Evolutionary conservation across 1,140 invertebrate species (phyloP).

Genomic region (Vanessa atalanta): DNA sequence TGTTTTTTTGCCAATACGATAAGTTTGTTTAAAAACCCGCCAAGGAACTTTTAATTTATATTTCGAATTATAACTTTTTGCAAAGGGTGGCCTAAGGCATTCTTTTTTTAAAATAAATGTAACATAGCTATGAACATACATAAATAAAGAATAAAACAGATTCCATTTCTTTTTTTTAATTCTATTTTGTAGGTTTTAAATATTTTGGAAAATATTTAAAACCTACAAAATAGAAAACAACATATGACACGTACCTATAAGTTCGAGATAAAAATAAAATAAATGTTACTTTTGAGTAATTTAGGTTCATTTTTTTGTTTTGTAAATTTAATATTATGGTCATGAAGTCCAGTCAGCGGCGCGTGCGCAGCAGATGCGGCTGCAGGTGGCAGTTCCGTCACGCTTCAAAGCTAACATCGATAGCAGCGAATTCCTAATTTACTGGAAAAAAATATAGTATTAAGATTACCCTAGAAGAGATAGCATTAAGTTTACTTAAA

Average conservation of each 20-base stretch:
- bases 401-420: constrained; percentile 22
- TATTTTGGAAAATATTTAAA: too few species aligned
- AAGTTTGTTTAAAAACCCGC: constrained; percentile 16
- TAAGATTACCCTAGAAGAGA: background rate
- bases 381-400: constrained; percentile 32
- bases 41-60: constrained; percentile 14
- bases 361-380: constrained; percentile 35
- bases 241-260: too few species aligned
- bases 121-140: too few species aligned
- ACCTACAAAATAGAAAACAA: too few species aligned
- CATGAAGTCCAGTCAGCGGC: constrained; percentile 16
- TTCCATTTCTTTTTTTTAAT: too few species aligned
- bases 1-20: background rate
- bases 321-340: constrained; percentile 5
- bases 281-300: background rate
- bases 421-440: constrained; percentile 27
- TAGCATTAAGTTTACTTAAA: too few species aligned
- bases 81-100: constrained; percentile 1
- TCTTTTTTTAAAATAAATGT: background rate
- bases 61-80: constrained; percentile 16
- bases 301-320: background rate
- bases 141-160: too few species aligned
- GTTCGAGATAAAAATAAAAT: too few species aligned
- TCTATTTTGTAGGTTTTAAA: too few species aligned
- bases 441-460: constrained; percentile 11